These are phyloP conservation scores for Molossus molossus DNA, from an alignment of 2,797 vertebrate species.

Conservation along the genomic window DNA sequence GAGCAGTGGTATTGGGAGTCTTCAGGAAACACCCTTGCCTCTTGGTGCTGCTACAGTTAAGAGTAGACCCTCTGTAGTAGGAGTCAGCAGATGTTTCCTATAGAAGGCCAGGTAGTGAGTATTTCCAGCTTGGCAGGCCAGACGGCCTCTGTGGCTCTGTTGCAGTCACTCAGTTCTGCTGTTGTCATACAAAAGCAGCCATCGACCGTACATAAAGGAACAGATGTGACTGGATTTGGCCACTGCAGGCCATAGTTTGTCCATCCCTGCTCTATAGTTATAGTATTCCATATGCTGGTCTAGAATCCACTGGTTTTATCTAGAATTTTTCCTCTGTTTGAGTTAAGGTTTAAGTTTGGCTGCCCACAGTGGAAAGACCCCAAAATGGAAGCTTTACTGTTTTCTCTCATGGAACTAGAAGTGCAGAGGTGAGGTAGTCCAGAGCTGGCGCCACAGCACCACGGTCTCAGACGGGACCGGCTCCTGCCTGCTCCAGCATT, in stretches of 20 bases:
- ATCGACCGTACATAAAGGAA: accelerated
- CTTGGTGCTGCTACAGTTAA: neutral
- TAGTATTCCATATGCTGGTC: neutral
- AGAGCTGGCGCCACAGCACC: neutral
- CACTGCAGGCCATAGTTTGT: neutral
- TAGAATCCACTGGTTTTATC: neutral
- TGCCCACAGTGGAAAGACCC: neutral
- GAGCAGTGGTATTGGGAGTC: neutral
- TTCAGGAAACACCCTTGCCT: neutral
- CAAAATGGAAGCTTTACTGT: neutral
- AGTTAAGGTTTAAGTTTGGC: neutral
- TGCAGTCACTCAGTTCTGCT: neutral
- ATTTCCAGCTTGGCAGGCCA: neutral
- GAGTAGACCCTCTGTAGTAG: neutral
- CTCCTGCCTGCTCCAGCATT: neutral
- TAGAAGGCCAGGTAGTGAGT: neutral
- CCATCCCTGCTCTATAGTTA: accelerated
- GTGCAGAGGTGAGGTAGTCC: neutral
- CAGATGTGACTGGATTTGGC: neutral
- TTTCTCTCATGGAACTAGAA: neutral
- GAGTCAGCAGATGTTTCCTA: neutral
- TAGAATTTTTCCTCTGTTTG: neutral
- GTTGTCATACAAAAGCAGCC: neutral
- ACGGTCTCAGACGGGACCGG: accelerated
- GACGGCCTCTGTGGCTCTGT: neutral